Conservation (phyloP, 1,140 invertebrate genomes). For the Ericerus pela region DNA sequence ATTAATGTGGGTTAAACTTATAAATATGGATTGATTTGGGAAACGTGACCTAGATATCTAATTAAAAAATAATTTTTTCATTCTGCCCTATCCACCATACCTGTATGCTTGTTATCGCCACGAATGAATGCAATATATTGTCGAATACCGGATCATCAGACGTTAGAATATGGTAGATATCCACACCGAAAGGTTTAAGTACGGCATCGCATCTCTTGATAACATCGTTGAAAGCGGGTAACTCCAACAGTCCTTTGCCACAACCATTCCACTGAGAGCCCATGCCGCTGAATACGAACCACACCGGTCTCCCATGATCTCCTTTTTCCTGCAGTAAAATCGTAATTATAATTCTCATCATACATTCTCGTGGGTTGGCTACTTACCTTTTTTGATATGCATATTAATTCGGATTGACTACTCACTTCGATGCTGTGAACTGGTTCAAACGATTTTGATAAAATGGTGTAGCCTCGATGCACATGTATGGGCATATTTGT, state of each 20-base stretch:
- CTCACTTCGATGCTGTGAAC: neutral
- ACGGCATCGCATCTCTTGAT: slow-evolving; percentile 56
- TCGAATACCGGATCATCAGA: slow-evolving; percentile 58
- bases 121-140: slow-evolving; percentile 73
- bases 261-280: slow-evolving; percentile 48
- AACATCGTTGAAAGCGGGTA: slow-evolving; percentile 54
- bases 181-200: slow-evolving; percentile 53
- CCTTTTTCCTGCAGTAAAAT: neutral
- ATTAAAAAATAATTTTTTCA: no score
- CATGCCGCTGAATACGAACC: slow-evolving; percentile 50
- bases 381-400: neutral
- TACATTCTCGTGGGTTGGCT: neutral
- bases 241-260: slow-evolving; percentile 29
- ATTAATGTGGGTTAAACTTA: no score
- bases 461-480: slow-evolving; percentile 10
- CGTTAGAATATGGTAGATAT: slow-evolving; percentile 64
- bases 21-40: no score
- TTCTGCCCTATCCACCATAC: no score
- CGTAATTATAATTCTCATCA: neutral
- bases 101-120: slow-evolving; percentile 74
- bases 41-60: no score
- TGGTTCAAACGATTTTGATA: neutral
- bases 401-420: neutral
- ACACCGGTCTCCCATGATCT: slow-evolving; percentile 33
- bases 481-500: slow-evolving; percentile 39